Conservation (phyloP, 2,797 vertebrate genomes). For the Chelon labrosus region DNA sequence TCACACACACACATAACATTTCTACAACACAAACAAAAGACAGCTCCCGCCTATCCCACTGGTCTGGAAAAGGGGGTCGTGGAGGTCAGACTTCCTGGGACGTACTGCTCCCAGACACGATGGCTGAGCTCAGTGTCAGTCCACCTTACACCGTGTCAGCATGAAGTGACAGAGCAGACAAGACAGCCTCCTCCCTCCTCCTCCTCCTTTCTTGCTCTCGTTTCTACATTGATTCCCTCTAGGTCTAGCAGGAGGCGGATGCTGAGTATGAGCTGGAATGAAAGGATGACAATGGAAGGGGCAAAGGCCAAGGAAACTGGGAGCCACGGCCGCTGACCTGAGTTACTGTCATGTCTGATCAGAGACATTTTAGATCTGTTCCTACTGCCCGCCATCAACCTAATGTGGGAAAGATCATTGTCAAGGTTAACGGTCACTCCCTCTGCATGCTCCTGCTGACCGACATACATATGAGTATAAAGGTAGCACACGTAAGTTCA, state of each 20-base stretch:
- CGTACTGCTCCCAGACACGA: conserved; percentile 74
- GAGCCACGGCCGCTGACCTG: conserved; percentile 55
- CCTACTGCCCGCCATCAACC: conserved; percentile 86
- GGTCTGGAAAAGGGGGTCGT: conserved; percentile 63
- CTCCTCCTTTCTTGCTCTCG: conserved; percentile 24
- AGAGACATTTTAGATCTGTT: conserved; percentile 77
- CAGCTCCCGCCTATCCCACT: conserved; percentile 49
- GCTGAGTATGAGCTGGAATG: conserved; percentile 64
- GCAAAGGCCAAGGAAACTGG: conserved; percentile 69
- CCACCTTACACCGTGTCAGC: conserved; percentile 79
- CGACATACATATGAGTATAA: conserved; percentile 31
- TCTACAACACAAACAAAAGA: conserved; percentile 69
- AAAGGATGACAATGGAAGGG: conserved; percentile 74
- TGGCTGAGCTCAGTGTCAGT: conserved; percentile 80
- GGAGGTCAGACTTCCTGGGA: conserved; percentile 70
- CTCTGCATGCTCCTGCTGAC: conserved; percentile 41
- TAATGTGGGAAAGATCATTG: conserved; percentile 81
- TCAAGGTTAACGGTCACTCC: conserved; percentile 89
- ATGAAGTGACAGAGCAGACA: conserved; percentile 80
- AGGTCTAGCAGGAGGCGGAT: conserved; percentile 68
- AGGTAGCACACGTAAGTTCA: conserved; percentile 31
- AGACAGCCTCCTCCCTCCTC: conserved; percentile 37
- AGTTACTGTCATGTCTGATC: conserved; percentile 70
- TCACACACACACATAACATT: conserved; percentile 39
- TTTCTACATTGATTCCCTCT: conserved; percentile 67